Base-by-base conservation (phyloP, 2,888 invertebrate genomes). In the Galeopsomyia nigrocyanea region DNA sequence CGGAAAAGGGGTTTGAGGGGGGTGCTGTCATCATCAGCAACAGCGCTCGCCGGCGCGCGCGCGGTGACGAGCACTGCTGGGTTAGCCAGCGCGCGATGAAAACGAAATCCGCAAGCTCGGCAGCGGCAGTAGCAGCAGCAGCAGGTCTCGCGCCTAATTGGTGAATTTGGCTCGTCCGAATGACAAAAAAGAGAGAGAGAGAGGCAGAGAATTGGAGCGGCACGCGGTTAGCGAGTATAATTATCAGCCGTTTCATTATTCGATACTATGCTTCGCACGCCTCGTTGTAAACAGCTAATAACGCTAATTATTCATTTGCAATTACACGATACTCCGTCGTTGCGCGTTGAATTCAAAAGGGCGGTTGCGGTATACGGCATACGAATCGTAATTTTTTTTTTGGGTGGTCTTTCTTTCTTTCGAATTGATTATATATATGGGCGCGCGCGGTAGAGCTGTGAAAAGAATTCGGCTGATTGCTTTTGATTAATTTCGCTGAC, bases 191-290 rank as follows among this genome's bases (percentile, higher is more conserved):
- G 57, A 22, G 56, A 14, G 56, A 49, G 17, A 39, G 16, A 7
- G 13, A 10, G n/a, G 31, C 10, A 51, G 19, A 49, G 31, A 39
- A 49, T 53, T 53, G 19, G 14, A 39, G 19, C 50, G 50, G 26
- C 16, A 14, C 6, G 31, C 5, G 19, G n/a, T 57, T 16, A 21
- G 49, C 39, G 9, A 16, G 19, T 47, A 49, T 60, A 68, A 72
- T 72, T 72, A 72, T 72, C 64, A 47, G 5, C 50, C 60, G 53
- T 63, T 72, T 72, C 63, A 72, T 72, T 72, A 60, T 50, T 68
- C 60, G 56, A 14, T 19, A 22, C 55, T 17, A 19, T 16, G 26
- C 16, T 31, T 16, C 49, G 46, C 19, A 6, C 49, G 13, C 22
- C n/a, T n/a, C 26, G 49, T 50, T 57, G 67, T 57, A 63, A 71